Percentiles rank a stretch among this genome's conserved stretches.
Conservation (phyloP, 2,113 vertebrate genomes). For the Hyaena hyaena region DNA sequence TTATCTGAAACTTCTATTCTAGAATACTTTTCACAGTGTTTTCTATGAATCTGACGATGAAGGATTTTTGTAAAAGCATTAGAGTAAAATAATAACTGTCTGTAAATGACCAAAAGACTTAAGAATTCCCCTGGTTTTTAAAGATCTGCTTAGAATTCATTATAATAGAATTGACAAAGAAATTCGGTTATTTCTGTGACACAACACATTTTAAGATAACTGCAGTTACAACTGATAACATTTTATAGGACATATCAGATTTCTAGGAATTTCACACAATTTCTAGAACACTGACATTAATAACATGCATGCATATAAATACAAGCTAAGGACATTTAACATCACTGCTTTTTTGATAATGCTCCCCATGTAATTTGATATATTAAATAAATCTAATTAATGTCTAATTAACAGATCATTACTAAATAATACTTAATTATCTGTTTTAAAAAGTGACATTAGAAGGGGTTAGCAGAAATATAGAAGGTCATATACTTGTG, state of each 20-base stretch:
- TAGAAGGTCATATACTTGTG: not conserved
- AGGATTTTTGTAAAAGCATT: not conserved
- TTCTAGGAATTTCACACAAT: not conserved
- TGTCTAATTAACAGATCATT: not conserved
- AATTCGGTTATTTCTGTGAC: not conserved
- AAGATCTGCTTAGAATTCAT: not conserved
- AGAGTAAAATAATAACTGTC: not conserved
- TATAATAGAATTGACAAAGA: not conserved
- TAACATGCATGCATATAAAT: not conserved
- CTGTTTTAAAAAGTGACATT: not conserved
- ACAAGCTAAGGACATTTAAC: not conserved
- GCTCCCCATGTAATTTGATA: not conserved
- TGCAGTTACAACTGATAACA: not conserved
- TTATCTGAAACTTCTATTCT: not conserved
- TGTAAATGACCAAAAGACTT: not conserved
- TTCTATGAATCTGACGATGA: not conserved
- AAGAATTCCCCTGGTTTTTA: not conserved
- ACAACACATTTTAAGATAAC: not conserved
- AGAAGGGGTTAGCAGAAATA: not conserved
- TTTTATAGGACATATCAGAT: not conserved
- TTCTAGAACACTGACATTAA: not conserved
- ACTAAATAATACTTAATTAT: not conserved
- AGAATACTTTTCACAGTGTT: not conserved
- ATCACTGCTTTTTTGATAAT: not conserved
- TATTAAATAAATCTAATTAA: not conserved